Evolutionary conservation across 2,797 vertebrate genomes (phyloP), one percentile per base, ranked within the genome.

Genomic region (Lacerta agilis): DNA sequence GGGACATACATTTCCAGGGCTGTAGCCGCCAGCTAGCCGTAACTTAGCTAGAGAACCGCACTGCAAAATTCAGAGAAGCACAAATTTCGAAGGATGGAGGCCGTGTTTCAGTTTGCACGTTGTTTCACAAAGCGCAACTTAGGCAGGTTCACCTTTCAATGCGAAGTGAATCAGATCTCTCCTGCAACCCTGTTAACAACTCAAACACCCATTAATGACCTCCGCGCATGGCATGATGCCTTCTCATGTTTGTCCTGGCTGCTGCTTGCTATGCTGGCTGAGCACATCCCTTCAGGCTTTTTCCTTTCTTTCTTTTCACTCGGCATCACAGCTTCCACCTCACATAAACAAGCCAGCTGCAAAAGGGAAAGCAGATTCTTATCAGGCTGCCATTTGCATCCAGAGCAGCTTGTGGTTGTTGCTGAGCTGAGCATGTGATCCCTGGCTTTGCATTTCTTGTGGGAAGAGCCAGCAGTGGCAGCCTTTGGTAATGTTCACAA

Each of bases 311-410:
- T 55, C 49, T 38, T 64, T 64, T 18, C 17, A 64, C 41, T 71
- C 4, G 1, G 64, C 38, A 23, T 38, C 72, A 18, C 82, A 73
- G 69, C 15, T 15, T 23, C 25, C 25, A 18, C 36, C 29, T 82
- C n/a, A 25, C 69, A 27, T 43, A 84, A 79, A 43, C 13, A 78
- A 43, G 58, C 29, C 23, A 90, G 64, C 73, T 55, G 71, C 66
- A 2, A 29, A 84, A 43, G 43, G 75, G 71, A 9, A 20, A 38
- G 55, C 79, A n/a, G 76, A 79, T 84, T 79, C 20, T 76, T 89
- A 77, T 75, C 83, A 27, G 25, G 10, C 1, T 77, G 75, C 13
- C 79, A 90, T 86, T 43, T 84, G 88, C 86, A 90, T 38, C 38
- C 69, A 76, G 88, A 73, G 27, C 23, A 83, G 84, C 23, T 90